A percentile compares a stretch with the other conserved stretches of the same genome.
Conservation (phyloP, 1,140 invertebrate genomes). For the Meteorus sp. region DNA sequence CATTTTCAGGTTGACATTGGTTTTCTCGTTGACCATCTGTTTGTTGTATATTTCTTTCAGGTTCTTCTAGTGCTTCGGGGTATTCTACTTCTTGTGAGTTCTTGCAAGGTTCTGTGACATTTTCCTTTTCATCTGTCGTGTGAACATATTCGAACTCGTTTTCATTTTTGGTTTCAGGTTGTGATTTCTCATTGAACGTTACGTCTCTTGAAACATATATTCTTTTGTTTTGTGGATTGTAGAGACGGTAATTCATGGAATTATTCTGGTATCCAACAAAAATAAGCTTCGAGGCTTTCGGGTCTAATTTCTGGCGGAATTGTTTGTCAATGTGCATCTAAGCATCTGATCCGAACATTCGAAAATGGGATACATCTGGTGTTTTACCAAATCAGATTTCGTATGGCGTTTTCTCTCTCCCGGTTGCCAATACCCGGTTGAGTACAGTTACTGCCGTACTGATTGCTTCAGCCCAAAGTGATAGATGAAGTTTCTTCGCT, state of each 20-base stretch:
- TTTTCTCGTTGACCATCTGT: not conserved
- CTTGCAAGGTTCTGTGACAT: no score
- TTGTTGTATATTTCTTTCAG: not conserved
- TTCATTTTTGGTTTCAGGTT: not conserved
- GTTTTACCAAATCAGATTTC: conserved; percentile 21
- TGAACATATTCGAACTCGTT: not conserved
- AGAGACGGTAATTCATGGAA: conserved; percentile 28
- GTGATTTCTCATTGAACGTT: not conserved
- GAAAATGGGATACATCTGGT: conserved; percentile 32
- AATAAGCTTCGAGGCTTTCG: conserved; percentile 29
- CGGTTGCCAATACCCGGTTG: conserved; percentile 32
- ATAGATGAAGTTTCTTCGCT: conserved; percentile 39
- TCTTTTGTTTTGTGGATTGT: conserved; percentile 20
- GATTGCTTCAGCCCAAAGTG: conserved; percentile 56
- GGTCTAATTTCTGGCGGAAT: conserved; percentile 36
- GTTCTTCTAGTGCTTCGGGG: not conserved
- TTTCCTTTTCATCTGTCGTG: no score
- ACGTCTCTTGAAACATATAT: conserved; percentile 23
- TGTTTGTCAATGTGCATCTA: conserved; percentile 38
- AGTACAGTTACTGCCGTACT: conserved; percentile 42
- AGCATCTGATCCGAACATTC: conserved; percentile 42
- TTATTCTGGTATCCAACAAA: conserved; percentile 27
- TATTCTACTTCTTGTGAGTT: no score
- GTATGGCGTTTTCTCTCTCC: conserved; percentile 13
- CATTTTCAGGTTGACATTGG: not conserved